Evolutionary conservation across 2,797 vertebrate genomes (phyloP).

Genomic region (Glossophaga mutica): DNA sequence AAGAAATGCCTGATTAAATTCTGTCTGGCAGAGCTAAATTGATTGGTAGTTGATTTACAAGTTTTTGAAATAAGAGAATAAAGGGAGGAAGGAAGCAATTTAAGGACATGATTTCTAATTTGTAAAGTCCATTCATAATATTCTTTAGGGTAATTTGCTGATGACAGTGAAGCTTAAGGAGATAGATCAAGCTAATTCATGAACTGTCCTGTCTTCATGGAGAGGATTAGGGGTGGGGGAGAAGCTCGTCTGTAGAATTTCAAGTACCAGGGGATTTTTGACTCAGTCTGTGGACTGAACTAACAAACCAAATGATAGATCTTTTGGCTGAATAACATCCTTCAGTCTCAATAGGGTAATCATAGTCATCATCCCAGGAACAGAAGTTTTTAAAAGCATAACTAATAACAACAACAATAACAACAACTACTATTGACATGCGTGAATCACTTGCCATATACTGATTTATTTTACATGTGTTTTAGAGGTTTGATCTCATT

Average conservation of each 20-base stretch:
- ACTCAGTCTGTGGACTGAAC: background rate
- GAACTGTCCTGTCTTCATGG: constrained; percentile 63
- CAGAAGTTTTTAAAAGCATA: background rate
- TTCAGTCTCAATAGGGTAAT: background rate
- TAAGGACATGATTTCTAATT: constrained; percentile 64
- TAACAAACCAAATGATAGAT: constrained; percentile 7
- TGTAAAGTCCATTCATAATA: constrained; percentile 66
- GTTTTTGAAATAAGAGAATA: constrained; percentile 54
- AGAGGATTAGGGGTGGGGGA: constrained; percentile 58
- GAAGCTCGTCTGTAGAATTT: constrained; percentile 57
- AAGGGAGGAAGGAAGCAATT: constrained; percentile 67
- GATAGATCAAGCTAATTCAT: constrained; percentile 67
- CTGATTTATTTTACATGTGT: background rate
- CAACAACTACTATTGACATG: background rate
- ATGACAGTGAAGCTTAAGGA: constrained; percentile 72
- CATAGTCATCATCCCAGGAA: background rate
- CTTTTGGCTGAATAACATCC: background rate
- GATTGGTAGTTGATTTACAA: constrained; percentile 42
- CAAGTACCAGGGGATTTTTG: constrained; percentile 31
- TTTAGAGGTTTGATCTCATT: background rate
- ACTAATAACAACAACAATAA: background rate
- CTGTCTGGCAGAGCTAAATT: constrained; percentile 19
- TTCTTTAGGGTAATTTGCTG: constrained; percentile 62
- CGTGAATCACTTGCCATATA: background rate
- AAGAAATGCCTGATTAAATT: constrained; percentile 19